A percentile compares a stretch with the other conserved stretches of the same genome.
phyloP scores from a whole-genome alignment of 2,113 vertebrate species.

The Brachypodius melanocephalos region DNA sequence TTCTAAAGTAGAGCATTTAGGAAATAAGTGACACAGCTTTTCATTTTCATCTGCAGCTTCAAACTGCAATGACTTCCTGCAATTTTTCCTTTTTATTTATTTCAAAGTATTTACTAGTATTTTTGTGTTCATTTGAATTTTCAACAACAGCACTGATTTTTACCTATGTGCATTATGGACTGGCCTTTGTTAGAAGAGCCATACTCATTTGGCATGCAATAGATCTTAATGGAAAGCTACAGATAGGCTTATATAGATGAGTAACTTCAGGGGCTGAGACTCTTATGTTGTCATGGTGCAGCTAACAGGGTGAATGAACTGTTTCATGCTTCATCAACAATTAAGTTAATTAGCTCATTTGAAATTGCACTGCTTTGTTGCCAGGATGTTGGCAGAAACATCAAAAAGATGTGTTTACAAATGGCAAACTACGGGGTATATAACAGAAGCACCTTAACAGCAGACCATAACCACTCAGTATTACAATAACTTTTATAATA shows the following conservation, averaged over 20 bases:
- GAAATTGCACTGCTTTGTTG: slow-evolving; percentile 99
- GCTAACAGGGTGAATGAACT: slow-evolving; percentile 96
- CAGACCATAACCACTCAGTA: slow-evolving; percentile 57
- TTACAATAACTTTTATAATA: slow-evolving; percentile 51
- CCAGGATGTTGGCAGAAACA: slow-evolving; percentile 94
- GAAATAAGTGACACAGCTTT: neutral
- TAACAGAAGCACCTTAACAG: slow-evolving; percentile 83
- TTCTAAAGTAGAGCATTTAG: neutral
- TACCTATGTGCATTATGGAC: neutral
- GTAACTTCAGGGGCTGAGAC: slow-evolving; percentile 87
- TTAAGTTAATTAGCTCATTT: slow-evolving; percentile 99
- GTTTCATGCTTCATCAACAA: slow-evolving; percentile 99
- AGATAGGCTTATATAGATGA: slow-evolving; percentile 86
- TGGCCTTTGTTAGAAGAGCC: slow-evolving; percentile 49
- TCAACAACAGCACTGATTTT: neutral
- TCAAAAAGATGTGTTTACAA: slow-evolving; percentile 98
- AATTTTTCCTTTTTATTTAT: neutral
- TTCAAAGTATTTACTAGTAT: neutral
- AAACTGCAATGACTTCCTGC: neutral
- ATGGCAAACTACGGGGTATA: slow-evolving; percentile 84
- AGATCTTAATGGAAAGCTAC: slow-evolving; percentile 80
- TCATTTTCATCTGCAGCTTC: neutral
- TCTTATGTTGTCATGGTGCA: slow-evolving; percentile 98
- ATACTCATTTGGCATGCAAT: slow-evolving; percentile 17
- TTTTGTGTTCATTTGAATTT: neutral